Evolutionary conservation across 2,888 invertebrate species (phyloP).

Genomic region (Amiota communis): DNA sequence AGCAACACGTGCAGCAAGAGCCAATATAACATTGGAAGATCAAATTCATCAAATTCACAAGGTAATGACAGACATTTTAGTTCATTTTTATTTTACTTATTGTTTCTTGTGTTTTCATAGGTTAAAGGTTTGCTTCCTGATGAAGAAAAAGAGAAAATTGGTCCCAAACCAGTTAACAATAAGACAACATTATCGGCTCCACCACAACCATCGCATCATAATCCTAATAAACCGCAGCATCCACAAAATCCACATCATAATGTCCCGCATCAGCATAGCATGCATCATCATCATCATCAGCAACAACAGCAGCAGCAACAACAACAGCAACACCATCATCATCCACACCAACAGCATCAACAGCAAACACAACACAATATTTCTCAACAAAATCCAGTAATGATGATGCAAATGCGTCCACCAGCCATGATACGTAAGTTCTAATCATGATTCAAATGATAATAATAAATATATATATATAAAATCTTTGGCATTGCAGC

Average conservation of each 20-base stretch:
- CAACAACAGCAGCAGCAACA: conserved; percentile 54
- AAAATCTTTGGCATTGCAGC: conserved; percentile 56
- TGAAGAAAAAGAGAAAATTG: conserved; percentile 97
- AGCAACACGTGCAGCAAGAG: conserved; percentile 92
- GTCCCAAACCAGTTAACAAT: conserved; percentile 84
- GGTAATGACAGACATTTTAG: conserved; percentile 67
- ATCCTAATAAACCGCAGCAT: conserved; percentile 49
- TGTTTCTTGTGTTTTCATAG: conserved; percentile 36
- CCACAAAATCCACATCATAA: conserved; percentile 53
- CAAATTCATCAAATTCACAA: conserved; percentile 98
- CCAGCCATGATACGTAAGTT: conserved; percentile 73
- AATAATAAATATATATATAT: neutral
- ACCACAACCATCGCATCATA: conserved; percentile 67
- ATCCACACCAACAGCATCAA: conserved; percentile 49
- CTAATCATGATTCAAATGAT: neutral
- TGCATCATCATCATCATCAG: conserved; percentile 58
- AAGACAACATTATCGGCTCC: conserved; percentile 69
- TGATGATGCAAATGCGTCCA: conserved; percentile 73
- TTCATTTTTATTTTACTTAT: neutral
- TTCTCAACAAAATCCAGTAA: conserved; percentile 69
- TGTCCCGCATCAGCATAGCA: conserved; percentile 29
- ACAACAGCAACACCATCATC: conserved; percentile 46
- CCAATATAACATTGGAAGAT: conserved; percentile 95
- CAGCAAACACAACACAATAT: conserved; percentile 58
- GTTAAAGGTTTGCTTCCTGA: conserved; percentile 93